Evolutionary conservation across 2,888 invertebrate genomes (phyloP).

Genomic region (Erannis defoliaria): DNA sequence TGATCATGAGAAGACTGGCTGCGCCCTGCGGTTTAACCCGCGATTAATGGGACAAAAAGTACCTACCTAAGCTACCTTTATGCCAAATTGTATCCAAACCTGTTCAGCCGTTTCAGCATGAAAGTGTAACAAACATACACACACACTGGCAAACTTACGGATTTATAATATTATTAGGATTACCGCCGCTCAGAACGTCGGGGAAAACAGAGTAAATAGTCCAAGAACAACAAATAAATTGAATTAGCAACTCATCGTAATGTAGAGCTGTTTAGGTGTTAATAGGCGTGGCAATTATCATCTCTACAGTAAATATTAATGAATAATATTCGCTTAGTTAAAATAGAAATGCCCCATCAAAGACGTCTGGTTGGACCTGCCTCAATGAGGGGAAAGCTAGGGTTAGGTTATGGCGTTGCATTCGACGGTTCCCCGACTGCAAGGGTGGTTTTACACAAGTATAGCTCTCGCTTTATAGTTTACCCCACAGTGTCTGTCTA

Average conservation of each 20-base stretch:
- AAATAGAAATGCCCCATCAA: slow-evolving; percentile 79
- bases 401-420: slow-evolving; percentile 84
- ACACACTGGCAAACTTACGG: too few relatives aligned
- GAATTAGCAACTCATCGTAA: neutral
- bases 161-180: neutral
- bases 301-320: slow-evolving; percentile 52
- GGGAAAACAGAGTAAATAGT: neutral
- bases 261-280: neutral
- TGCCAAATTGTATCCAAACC: too few relatives aligned
- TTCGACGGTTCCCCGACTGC: slow-evolving; percentile 76
- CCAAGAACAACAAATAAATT: neutral
- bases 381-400: slow-evolving; percentile 79
- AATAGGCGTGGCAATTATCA: slow-evolving; percentile 32
- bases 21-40: too few relatives aligned
- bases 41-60: too few relatives aligned
- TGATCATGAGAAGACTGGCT: too few relatives aligned
- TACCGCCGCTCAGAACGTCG: neutral
- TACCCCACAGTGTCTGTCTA: slow-evolving; percentile 75
- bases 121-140: too few relatives aligned
- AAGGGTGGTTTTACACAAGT: slow-evolving; percentile 79
- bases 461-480: slow-evolving; percentile 64
- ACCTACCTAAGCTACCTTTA: too few relatives aligned
- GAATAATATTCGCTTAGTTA: slow-evolving; percentile 59
- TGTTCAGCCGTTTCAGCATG: too few relatives aligned
- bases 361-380: slow-evolving; percentile 76